Base-by-base conservation (phyloP, 1,140 invertebrate genomes). In the Uloborus diversus region DNA sequence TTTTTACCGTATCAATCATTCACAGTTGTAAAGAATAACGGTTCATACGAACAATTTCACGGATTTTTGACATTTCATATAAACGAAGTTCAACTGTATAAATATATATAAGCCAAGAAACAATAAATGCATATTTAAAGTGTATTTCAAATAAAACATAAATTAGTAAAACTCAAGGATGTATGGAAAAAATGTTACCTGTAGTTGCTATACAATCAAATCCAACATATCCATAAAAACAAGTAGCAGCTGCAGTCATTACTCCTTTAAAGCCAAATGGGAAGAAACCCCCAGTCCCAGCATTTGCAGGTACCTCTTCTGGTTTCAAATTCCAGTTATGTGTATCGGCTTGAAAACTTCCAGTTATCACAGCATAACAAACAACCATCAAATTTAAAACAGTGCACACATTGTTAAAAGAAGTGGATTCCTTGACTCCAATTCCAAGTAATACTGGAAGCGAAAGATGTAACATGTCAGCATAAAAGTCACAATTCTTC, bases 401-500 rank as follows among this genome's bases (percentile, higher is more conserved):
- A 0, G 96, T 97, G 85, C 97, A 98, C 7, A 96, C 88, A 84
- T 96, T 97, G 86, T 97, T 98, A 57, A 98, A 88, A 49, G 91
- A 89, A 7, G 95, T 93, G 0, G 96, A 97, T 86, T 97, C 94
- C 84, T 92, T 94, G 9, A 96, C 96, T 27, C 96, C 96, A 64
- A 93, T 86, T 0, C 91, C 90, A 4, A 97, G 88, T 13, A 97
- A 84, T 33, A 89, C 89, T 89, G 89, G 76, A 75, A 61, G 4
- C 1, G 17, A 53, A 62, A 64, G 83, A 68, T 42, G 17, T 9
- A 42, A 42, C 17, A 42, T 42, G 37, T 42, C 17, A 9, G 37
- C 37, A 42, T 42, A 42, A 42, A 42, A 42, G 17, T 9, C 17
- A 42, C n/a, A n/a, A n/a, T n/a, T n/a, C n/a, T n/a, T n/a, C n/a